Percentiles rank a stretch among this genome's conserved stretches.
These are phyloP conservation scores for Cynopterus brachyotis DNA, from an alignment of 2,113 vertebrate species.

Conservation along the genomic window DNA sequence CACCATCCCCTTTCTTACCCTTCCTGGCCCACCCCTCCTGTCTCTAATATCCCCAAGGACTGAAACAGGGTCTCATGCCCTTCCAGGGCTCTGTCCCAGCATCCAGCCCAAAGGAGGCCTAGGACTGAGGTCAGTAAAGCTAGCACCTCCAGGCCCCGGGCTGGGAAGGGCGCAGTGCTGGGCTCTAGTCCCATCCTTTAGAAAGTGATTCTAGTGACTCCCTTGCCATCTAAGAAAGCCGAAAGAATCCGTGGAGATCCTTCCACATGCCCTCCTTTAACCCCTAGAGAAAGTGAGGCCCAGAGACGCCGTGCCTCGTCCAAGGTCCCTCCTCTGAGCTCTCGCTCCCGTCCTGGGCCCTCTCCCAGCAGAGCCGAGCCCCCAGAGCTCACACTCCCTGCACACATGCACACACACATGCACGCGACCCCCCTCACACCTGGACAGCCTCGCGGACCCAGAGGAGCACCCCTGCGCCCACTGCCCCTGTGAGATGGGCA, in stretches of 20 bases:
- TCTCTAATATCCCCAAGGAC: background rate
- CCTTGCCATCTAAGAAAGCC: background rate
- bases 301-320: background rate
- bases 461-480: background rate
- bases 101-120: background rate
- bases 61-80: background rate
- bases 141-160: fast-evolving
- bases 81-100: background rate
- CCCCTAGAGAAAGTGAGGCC: background rate
- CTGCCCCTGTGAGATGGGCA: background rate
- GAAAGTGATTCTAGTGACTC: background rate
- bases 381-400: fast-evolving
- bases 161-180: background rate
- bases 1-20: background rate
- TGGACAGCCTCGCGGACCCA: background rate
- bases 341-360: background rate
- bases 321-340: background rate
- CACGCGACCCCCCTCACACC: background rate
- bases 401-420: fast-evolving
- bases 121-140: fast-evolving
- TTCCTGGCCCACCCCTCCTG: background rate
- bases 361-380: background rate
- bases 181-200: fast-evolving
- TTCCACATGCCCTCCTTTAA: background rate
- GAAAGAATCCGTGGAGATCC: too few species aligned